A percentile compares a stretch with the other conserved stretches of the same genome.
Conservation (phyloP, 2,888 invertebrate species). For the Eupelmus urozonus region DNA sequence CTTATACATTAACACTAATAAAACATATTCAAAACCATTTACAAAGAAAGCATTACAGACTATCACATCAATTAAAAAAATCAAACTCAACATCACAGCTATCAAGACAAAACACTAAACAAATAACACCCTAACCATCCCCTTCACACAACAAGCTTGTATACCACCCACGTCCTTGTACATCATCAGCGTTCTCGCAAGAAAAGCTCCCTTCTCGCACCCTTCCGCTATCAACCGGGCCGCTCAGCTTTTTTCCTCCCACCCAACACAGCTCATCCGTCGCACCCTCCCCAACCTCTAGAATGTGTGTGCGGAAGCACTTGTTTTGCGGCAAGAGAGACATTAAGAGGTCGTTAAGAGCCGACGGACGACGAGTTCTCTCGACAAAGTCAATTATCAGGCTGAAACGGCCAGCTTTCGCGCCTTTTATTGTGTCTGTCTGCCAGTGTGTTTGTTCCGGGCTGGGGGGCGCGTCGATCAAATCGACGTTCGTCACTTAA, state of each 20-base stretch:
- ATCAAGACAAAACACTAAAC: too few species aligned
- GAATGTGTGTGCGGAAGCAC: constrained; percentile 10
- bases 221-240: too few species aligned
- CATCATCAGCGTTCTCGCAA: too few species aligned
- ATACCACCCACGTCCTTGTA: too few species aligned
- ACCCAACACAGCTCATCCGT: background rate
- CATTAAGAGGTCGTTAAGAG: constrained; percentile 64
- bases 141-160: too few species aligned
- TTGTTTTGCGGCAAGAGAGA: constrained; percentile 51
- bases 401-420: constrained; percentile 47
- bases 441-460: background rate
- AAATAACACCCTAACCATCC: too few species aligned
- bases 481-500: constrained; percentile 26
- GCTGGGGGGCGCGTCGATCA: constrained; percentile 20
- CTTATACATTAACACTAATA: too few species aligned
- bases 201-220: background rate
- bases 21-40: too few species aligned
- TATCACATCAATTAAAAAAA: too few species aligned
- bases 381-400: constrained; percentile 64
- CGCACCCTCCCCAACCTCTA: background rate
- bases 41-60: too few species aligned
- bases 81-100: too few species aligned
- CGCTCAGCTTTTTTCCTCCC: too few species aligned
- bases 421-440: background rate
- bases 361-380: constrained; percentile 54